Conservation (phyloP, 92 coral and sea anemone species). For the Metridium senile region DNA sequence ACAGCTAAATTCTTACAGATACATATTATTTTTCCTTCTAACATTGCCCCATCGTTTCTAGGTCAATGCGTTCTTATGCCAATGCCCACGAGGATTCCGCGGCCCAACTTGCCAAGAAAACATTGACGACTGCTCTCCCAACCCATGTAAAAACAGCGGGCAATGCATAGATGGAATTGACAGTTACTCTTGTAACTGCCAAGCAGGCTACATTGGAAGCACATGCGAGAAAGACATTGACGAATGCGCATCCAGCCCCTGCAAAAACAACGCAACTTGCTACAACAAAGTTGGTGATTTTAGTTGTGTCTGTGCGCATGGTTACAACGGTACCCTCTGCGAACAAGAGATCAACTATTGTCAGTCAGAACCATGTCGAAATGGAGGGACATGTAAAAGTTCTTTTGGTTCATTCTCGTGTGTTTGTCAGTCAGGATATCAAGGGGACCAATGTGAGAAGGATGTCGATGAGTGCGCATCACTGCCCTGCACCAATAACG, state of each 20-base stretch:
- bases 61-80: constrained; percentile 30
- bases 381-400: constrained; percentile 66
- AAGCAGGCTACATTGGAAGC: constrained; percentile 11
- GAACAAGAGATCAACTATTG: constrained; percentile 56
- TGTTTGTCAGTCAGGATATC: constrained; percentile 54
- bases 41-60: background rate
- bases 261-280: constrained; percentile 47
- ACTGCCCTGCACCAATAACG: constrained; percentile 51
- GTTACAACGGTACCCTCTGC: constrained; percentile 48
- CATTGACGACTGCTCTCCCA: constrained; percentile 26
- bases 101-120: constrained; percentile 26
- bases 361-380: constrained; percentile 54
- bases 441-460: constrained; percentile 58
- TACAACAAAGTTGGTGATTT: constrained; percentile 44
- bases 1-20: too few species aligned
- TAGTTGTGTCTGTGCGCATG: constrained; percentile 44
- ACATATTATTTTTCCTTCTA: too few species aligned
- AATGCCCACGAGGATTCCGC: constrained; percentile 13
- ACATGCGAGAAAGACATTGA: constrained; percentile 40
- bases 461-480: constrained; percentile 50
- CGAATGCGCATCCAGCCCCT: constrained; percentile 58
- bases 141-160: constrained; percentile 18
- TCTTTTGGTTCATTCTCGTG: constrained; percentile 49
- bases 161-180: constrained; percentile 19
- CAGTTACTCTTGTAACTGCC: constrained; percentile 10